Base-by-base conservation (phyloP, 2,113 vertebrate species). In the Rhizomys pruinosus region DNA sequence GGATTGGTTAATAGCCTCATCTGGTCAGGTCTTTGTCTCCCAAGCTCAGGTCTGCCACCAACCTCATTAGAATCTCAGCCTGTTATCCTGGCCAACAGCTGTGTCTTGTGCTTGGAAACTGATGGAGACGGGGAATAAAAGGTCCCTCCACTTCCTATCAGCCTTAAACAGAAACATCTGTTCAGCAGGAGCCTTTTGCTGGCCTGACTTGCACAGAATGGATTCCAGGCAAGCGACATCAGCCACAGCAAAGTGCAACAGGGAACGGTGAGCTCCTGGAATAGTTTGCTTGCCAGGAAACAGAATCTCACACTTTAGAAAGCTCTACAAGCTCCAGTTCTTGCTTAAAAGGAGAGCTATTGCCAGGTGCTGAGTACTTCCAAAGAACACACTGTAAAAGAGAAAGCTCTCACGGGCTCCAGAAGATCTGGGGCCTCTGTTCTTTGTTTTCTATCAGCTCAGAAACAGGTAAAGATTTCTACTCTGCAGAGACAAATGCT, bases 131-230 rank as follows among this genome's bases (percentile, higher is more conserved):
- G 10, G 25, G 29, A 96, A 84, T n/a, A 92, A 96, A 96, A 81
- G 90, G 97, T 95, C 94, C 96, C 78, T 86, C n/a, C 3, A 0
- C 84, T 93, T 97, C 91, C 96, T 95, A 27, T 93, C 94, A 94
- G 80, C 92, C 96, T 96, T 97, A 91, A 97, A 86, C 95, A 98
- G 97, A 97, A 97, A 97, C 97, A 98, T 97, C 97, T 97, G 97
- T 93, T 97, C 92, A 80, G 52, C 5, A 13, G 0, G 1, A 97
- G 93, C 82, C 90, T 39, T 95, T 96, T 37, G 5, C 90, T 96
- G 97, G 96, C 84, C 29, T 13, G 89, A 86, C 91, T 85, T 82
- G 59, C 81, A 76, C 90, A 64, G 61, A 96, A 52, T 47, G 52
- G 29, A 13, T 61, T 76, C 92, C 37, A 85, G 84, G 84, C 34